phyloP scores from a whole-genome alignment of 1,140 invertebrate species.

The Pemphigus obesinymphae region DNA sequence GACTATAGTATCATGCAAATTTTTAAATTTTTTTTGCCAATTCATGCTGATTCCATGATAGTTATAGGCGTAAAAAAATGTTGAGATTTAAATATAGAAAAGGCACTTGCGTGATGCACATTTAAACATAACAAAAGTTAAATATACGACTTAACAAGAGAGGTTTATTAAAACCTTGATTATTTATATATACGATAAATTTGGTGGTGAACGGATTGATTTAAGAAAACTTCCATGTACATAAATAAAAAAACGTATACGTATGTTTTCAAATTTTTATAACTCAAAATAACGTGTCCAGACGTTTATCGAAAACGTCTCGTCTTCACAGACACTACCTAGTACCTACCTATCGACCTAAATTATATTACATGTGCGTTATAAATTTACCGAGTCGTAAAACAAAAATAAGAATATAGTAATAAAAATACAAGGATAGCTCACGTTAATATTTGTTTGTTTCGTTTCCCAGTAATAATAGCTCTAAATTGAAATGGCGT shows the following conservation, averaged over 20 bases:
- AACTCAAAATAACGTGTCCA: background rate
- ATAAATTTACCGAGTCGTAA: background rate
- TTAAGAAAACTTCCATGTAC: background rate
- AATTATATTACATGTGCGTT: background rate
- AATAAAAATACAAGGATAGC: background rate
- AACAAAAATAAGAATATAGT: background rate
- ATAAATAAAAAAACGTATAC: background rate
- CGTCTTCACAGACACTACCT: background rate
- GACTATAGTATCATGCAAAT: too few relatives aligned
- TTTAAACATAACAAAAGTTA: too few relatives aligned
- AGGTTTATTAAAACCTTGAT: too few relatives aligned
- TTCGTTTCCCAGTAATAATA: background rate
- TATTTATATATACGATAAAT: too few relatives aligned
- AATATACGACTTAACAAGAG: too few relatives aligned
- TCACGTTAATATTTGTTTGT: background rate
- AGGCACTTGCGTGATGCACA: too few relatives aligned
- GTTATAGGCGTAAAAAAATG: too few relatives aligned
- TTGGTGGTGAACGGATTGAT: background rate
- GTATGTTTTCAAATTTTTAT: background rate
- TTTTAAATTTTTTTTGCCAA: too few relatives aligned
- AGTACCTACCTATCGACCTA: too few relatives aligned
- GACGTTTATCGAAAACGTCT: background rate
- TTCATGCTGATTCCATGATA: too few relatives aligned
- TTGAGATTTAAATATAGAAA: too few relatives aligned
- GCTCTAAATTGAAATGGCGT: too few relatives aligned